phyloP scores from a whole-genome alignment of 2,888 invertebrate species.

The Clepsis dumicolana region DNA sequence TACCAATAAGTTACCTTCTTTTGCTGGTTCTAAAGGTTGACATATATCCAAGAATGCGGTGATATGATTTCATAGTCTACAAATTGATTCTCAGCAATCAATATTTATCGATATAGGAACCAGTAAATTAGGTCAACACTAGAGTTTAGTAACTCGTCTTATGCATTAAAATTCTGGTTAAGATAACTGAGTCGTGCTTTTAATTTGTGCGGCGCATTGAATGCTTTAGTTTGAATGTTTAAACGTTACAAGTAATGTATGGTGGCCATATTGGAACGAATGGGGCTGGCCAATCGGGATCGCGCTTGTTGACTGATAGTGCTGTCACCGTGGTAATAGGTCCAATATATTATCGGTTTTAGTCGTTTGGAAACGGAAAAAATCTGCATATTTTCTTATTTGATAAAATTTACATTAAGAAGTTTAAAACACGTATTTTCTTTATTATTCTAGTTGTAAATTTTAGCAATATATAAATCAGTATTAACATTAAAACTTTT shows the following conservation, averaged over 20 bases:
- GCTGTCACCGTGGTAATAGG: slow-evolving; percentile 65
- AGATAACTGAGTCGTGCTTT: slow-evolving; percentile 73
- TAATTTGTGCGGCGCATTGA: slow-evolving; percentile 70
- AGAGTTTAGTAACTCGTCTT: slow-evolving; percentile 51
- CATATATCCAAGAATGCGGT: background rate
- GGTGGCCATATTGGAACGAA: slow-evolving; percentile 45
- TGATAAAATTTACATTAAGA: too few relatives aligned
- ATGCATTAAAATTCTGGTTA: slow-evolving; percentile 69
- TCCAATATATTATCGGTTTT: background rate
- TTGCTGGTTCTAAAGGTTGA: background rate
- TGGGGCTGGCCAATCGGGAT: slow-evolving; percentile 51
- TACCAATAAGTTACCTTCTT: background rate
- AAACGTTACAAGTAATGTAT: slow-evolving; percentile 57
- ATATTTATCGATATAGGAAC: slow-evolving; percentile 23
- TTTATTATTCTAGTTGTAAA: too few relatives aligned
- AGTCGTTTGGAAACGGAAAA: background rate
- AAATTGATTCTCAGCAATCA: background rate
- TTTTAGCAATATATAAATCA: too few relatives aligned
- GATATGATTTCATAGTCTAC: background rate
- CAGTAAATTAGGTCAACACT: slow-evolving; percentile 44
- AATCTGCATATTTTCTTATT: slow-evolving; percentile 10
- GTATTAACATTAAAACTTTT: too few relatives aligned
- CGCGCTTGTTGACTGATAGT: slow-evolving; percentile 55
- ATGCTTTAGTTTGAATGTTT: slow-evolving; percentile 49
- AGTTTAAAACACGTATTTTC: too few relatives aligned